Evolutionary conservation across 2,113 vertebrate species (phyloP), one percentile per base, ranked within the genome.

Genomic region (Hymenochirus boettgeri): DNA sequence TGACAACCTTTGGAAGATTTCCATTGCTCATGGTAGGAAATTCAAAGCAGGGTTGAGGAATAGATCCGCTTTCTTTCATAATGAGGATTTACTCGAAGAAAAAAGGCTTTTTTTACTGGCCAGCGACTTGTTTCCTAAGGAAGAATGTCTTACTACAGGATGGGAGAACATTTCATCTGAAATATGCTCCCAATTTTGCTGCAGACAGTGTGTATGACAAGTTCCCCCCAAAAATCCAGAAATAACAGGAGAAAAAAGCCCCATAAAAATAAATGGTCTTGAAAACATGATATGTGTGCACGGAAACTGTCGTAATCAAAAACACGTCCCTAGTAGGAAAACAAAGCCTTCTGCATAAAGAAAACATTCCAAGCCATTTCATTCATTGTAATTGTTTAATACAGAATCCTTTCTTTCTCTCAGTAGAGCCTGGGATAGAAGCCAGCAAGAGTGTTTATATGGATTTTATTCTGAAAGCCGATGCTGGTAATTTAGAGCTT

Each of bases 341-440:
- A 67, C 64, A 67, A 67, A 67, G 64, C 25, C 24, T 52, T 56
- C 62, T 56, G 42, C 62, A 57, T 56, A 65, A 52, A 59, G 47
- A 58, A 67, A 67, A 59, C 46, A 59, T 51, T 59, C 64, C 50
- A 31, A 67, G 31, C 64, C 64, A 51, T 67, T 67, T 67, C 64
- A 67, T 67, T 67, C 64, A 67, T 29, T 67, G 56, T 67, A 67
- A 67, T 67, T 67, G 64, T 67, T 67, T 67, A 67, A 52, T 67
- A 67, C 52, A 58, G 56, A 51, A 67, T 67, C 39, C 46, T 52
- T 21, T 57, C 55, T 51, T 29, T 58, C 46, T 59, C 55, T 52
- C 24, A 29, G 55, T 52, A 55, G 47, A 59, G 45, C 64, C 64
- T 42, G 64, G 64, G 64, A 66, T 59, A 52, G 51, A 24, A 6